A percentile compares a stretch with the other conserved stretches of the same genome.
Conservation (phyloP, 2,113 vertebrate species). For the Mormyrus iriodes region DNA sequence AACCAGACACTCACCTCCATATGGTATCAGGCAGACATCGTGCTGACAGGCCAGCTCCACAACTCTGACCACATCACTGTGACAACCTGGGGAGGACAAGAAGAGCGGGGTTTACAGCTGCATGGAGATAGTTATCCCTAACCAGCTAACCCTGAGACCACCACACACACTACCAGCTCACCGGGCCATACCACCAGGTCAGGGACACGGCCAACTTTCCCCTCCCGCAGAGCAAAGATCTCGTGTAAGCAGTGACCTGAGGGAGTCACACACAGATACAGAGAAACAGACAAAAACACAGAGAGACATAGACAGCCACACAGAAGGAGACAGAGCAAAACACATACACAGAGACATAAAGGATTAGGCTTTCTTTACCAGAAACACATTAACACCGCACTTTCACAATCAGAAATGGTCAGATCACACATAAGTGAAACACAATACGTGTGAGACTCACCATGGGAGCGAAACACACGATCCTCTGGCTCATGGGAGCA, state of each 20-base stretch:
- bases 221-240: constrained; percentile 91
- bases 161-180: constrained; percentile 47
- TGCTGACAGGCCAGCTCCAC: constrained; percentile 92
- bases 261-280: constrained; percentile 32
- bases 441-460: constrained; percentile 50
- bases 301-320: neutral
- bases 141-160: neutral
- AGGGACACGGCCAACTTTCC: constrained; percentile 82
- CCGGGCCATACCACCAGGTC: constrained; percentile 95
- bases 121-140: neutral
- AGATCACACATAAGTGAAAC: neutral
- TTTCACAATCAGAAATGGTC: neutral
- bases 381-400: neutral
- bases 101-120: neutral
- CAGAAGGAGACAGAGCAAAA: neutral
- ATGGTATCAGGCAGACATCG: constrained; percentile 92
- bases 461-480: constrained; percentile 86
- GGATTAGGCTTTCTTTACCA: neutral
- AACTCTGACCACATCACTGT: constrained; percentile 88
- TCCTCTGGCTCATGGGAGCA: constrained; percentile 86
- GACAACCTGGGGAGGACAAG: constrained; percentile 65
- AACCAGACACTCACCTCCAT: constrained; percentile 75
- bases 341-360: neutral
- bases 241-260: constrained; percentile 94
- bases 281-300: constrained; percentile 16